Conservation (phyloP, 2,888 invertebrate genomes). For the Apotomis capreana region DNA sequence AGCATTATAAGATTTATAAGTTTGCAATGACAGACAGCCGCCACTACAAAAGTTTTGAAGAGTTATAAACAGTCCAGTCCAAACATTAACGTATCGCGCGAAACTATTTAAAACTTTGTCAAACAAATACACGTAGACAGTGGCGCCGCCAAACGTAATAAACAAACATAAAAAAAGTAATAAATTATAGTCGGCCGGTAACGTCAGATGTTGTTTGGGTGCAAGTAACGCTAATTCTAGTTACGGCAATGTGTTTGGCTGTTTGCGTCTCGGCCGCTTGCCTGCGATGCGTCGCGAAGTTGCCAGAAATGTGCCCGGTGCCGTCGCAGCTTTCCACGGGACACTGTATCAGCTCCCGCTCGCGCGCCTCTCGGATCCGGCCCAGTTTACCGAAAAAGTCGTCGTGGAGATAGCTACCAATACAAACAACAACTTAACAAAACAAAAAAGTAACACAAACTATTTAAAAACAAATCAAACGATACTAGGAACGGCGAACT, state of each 20-base stretch:
- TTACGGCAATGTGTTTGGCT: conserved; percentile 63
- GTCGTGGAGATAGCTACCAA: conserved; percentile 69
- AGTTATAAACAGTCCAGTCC: conserved; percentile 3
- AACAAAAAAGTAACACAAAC: conserved; percentile 46
- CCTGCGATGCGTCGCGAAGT: conserved; percentile 95
- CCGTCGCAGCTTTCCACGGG: conserved; percentile 92
- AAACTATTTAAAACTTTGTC: conserved; percentile 25
- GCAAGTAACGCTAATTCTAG: conserved; percentile 86
- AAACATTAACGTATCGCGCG: conserved; percentile 22
- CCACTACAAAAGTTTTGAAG: not conserved
- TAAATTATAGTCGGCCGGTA: conserved; percentile 85
- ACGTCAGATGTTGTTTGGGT: conserved; percentile 86
- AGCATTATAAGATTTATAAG: not conserved
- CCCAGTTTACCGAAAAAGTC: conserved; percentile 72
- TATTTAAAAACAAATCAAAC: conserved; percentile 47
- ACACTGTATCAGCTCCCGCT: conserved; percentile 90
- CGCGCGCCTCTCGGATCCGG: conserved; percentile 84
- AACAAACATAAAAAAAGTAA: conserved; percentile 15
- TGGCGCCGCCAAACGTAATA: conserved; percentile 22
- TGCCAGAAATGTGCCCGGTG: conserved; percentile 93
- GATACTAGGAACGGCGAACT: conserved; percentile 40
- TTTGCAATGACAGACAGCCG: not conserved
- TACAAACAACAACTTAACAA: conserved; percentile 49
- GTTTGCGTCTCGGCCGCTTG: conserved; percentile 76
- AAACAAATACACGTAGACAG: conserved; percentile 11